phyloP scores from a whole-genome alignment of 2,888 invertebrate genomes.

The Netelia inedita region DNA sequence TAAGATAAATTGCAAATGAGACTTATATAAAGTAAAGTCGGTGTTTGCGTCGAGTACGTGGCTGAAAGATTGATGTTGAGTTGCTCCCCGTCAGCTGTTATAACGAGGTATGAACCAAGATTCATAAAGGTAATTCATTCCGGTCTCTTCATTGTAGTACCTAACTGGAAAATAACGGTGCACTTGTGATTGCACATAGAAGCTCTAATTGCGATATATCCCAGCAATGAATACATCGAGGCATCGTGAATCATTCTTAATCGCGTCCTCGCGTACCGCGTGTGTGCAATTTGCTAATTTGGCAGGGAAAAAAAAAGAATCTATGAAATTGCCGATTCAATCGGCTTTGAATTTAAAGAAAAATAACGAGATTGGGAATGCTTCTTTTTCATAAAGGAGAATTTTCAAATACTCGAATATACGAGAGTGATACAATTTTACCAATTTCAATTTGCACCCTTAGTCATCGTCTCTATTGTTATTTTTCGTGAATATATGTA shows the following conservation, averaged over 20 bases:
- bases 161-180: conserved; percentile 81
- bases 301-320: not conserved
- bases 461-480: too few relatives aligned
- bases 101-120: conserved; percentile 78
- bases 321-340: conserved; percentile 38
- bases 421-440: too few relatives aligned
- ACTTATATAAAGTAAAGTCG: not conserved
- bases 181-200: conserved; percentile 79
- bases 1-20: not conserved
- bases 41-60: not conserved
- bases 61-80: conserved; percentile 51
- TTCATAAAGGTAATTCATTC: conserved; percentile 79
- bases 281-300: conserved; percentile 28
- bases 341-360: conserved; percentile 33
- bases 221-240: conserved; percentile 62
- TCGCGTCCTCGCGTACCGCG: conserved; percentile 16
- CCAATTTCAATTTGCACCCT: too few relatives aligned
- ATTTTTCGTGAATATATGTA: not conserved
- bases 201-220: conserved; percentile 76
- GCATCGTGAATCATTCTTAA: conserved; percentile 47
- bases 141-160: conserved; percentile 79
- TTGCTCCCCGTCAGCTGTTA: conserved; percentile 13
- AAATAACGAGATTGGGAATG: not conserved
- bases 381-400: too few relatives aligned
- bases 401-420: too few relatives aligned